phyloP scores from a whole-genome alignment of 2,888 invertebrate species.

The Noctua fimbriata region DNA sequence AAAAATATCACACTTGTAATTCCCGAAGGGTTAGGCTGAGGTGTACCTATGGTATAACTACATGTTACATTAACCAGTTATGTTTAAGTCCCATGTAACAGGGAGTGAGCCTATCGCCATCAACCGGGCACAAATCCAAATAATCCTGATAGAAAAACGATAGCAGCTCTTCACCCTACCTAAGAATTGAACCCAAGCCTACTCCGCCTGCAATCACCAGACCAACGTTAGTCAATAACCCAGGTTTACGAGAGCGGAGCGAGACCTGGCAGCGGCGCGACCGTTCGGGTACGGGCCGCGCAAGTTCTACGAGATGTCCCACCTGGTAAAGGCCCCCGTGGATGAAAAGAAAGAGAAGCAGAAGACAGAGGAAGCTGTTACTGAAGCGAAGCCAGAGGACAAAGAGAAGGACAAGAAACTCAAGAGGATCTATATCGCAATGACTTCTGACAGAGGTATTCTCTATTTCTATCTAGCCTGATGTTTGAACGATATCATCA shows the following conservation, averaged over 20 bases:
- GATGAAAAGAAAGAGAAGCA: slow-evolving; percentile 64
- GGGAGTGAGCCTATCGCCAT: neutral
- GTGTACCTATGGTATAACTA: neutral
- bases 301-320: slow-evolving; percentile 91
- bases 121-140: neutral
- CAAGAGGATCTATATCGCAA: slow-evolving; percentile 91
- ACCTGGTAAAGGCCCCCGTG: slow-evolving; percentile 74
- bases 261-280: slow-evolving; percentile 92
- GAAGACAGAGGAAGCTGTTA: slow-evolving; percentile 82
- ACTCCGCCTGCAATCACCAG: neutral
- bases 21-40: neutral
- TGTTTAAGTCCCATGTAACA: neutral
- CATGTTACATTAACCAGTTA: neutral
- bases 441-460: slow-evolving; percentile 93
- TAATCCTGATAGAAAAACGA: neutral
- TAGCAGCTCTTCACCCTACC: neutral
- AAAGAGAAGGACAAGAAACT: slow-evolving; percentile 73
- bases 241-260: slow-evolving; percentile 94
- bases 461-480: neutral
- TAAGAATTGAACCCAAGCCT: neutral
- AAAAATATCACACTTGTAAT: neutral
- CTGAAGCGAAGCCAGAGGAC: slow-evolving; percentile 77
- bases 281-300: slow-evolving; percentile 93
- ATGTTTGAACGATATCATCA: neutral
- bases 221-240: neutral